Base-by-base conservation (phyloP, 2,888 invertebrate genomes). In the Leptopterna dolabrata region DNA sequence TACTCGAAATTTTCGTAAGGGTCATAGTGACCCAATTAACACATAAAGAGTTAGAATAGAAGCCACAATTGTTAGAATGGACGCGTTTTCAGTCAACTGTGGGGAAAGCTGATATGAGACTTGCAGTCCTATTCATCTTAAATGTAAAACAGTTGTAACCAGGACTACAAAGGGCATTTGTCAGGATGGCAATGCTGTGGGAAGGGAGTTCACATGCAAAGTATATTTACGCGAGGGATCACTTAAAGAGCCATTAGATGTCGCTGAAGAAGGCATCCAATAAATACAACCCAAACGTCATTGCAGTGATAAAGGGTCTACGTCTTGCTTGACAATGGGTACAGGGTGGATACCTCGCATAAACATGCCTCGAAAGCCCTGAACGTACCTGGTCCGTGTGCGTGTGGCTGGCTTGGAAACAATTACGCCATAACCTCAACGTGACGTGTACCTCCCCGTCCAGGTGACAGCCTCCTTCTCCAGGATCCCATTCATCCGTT, bases 391-490 rank as follows among this genome's bases (percentile, higher is more conserved):
- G 43, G 83, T 83, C 63, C 27, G 85, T 85, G 85, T 73, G 85
- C 85, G 73, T 83, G 41, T 70, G 83, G 55, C 83, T 70, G 30
- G 55, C 71, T 73, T 43, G 85, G 71, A 45, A 85, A 85, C 85
- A 85, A 85, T 85, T 85, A 85, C 85, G 85, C 85, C 85, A 71
- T 85, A 85, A 85, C 85, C 85, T 73, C 71, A 85, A 85, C 85
- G 85, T 85, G 85, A 85, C 85, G 47, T 81, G 73, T 36, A 36
- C 36, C 85, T 30, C 81, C 85, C 73, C 47, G 27, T 73, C 45
- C 85, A 55, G 29, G 51, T 81, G 81, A 81, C 81, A 85, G 36
- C 73, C 43, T 71, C 71, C 55, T 41, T 27, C 85, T 85, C 73
- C 47, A 70, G 83, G 7, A 83, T 45, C 55, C 73, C 85, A 71